A percentile compares a stretch with the other conserved stretches of the same genome.
Evolutionary conservation across 2,113 vertebrate species (phyloP).

Genomic region (Pteruthius melanotis): DNA sequence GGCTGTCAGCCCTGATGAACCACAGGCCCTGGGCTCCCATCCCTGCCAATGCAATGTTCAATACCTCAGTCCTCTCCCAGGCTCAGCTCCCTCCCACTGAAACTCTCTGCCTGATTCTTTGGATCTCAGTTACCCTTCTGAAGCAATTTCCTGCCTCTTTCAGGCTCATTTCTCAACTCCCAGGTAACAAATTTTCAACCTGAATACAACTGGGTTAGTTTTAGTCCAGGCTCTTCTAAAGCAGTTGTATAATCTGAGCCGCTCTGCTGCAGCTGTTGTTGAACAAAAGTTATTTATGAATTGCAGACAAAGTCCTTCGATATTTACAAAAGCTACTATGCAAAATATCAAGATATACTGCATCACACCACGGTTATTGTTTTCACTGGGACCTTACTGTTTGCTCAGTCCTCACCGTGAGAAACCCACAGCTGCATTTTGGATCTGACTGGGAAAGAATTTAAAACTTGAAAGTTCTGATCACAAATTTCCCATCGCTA

Average conservation of each 20-base stretch:
- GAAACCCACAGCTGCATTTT: slow-evolving; percentile 32
- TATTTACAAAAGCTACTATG: slow-evolving; percentile 44
- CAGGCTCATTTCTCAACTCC: slow-evolving; percentile 32
- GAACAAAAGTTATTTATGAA: slow-evolving; percentile 46
- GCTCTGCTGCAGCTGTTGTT: slow-evolving; percentile 36
- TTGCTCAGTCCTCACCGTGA: slow-evolving; percentile 5
- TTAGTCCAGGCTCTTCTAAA: background rate
- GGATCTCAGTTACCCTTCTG: background rate
- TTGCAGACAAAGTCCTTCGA: slow-evolving; percentile 13
- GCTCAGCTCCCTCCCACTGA: background rate
- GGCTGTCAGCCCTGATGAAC: background rate
- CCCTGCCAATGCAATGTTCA: background rate
- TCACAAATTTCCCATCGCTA: background rate
- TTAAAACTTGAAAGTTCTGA: background rate
- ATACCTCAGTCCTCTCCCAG: background rate
- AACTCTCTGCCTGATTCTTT: background rate
- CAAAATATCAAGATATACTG: slow-evolving; percentile 26
- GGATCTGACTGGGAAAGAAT: slow-evolving; percentile 23
- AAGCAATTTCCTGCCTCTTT: slow-evolving; percentile 43
- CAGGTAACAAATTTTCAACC: slow-evolving; percentile 38
- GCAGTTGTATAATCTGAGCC: background rate
- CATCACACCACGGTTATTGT: background rate
- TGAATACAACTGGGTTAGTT: slow-evolving; percentile 4
- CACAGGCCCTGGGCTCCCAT: background rate
- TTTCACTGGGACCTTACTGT: slow-evolving; percentile 6